These are phyloP conservation scores for Drosophila melanica DNA, from an alignment of 1,140 invertebrate genomes.

Conservation along the genomic window DNA sequence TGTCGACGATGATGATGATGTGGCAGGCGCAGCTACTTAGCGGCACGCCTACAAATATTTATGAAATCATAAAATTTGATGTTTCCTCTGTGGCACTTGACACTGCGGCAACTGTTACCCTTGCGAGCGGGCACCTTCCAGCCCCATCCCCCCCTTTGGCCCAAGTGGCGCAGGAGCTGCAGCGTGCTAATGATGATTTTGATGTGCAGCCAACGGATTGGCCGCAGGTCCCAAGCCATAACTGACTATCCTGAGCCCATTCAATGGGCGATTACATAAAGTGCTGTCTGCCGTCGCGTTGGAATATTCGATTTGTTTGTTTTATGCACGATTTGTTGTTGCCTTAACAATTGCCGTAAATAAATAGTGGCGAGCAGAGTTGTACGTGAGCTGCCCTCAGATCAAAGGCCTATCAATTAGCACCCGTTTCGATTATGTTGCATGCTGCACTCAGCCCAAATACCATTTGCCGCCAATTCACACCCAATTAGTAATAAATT, in stretches of 20 bases:
- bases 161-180: background rate
- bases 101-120: conserved; percentile 49
- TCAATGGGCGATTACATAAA: conserved; percentile 69
- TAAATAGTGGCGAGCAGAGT: conserved; percentile 58
- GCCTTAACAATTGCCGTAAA: conserved; percentile 75
- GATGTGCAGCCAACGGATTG: conserved; percentile 81
- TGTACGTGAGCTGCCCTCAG: conserved; percentile 38
- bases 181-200: conserved; percentile 82
- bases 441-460: conserved; percentile 57
- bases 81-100: conserved; percentile 77
- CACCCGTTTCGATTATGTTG: conserved; percentile 78
- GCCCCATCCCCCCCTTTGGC: background rate
- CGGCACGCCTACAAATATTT: conserved; percentile 69
- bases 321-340: conserved; percentile 72
- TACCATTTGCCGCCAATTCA: conserved; percentile 71
- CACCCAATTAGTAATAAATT: conserved; percentile 83
- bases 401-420: conserved; percentile 81
- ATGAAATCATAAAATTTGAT: conserved; percentile 84
- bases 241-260: conserved; percentile 42
- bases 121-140: background rate
- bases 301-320: conserved; percentile 58
- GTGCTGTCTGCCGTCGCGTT: conserved; percentile 38
- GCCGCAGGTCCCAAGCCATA: conserved; percentile 36
- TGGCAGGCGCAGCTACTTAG: background rate
- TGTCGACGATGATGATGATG: conserved; percentile 2